A percentile compares a stretch with the other conserved stretches of the same genome.
phyloP scores from a whole-genome alignment of 2,113 vertebrate genomes.

The Forbesichthys agassizii region DNA sequence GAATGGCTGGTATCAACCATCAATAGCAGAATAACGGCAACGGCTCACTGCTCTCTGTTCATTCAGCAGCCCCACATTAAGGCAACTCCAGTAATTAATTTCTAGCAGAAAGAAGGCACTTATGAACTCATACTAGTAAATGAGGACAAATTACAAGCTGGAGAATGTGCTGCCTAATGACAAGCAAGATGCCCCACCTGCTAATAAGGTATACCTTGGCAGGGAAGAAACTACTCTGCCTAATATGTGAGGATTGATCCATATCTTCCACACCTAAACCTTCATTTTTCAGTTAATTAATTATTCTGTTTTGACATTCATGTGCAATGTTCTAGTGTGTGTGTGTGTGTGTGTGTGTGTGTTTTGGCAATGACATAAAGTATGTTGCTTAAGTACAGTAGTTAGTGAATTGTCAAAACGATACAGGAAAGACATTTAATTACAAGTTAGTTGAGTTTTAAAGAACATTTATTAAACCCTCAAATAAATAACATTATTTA shows the following conservation, averaged over 20 bases:
- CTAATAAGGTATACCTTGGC: constrained; percentile 33
- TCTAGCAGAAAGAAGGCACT: constrained; percentile 53
- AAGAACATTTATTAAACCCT: too few relatives aligned
- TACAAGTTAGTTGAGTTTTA: too few relatives aligned
- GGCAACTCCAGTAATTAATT: constrained; percentile 63
- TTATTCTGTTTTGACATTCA: constrained; percentile 3
- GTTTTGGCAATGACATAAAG: not conserved
- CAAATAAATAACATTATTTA: too few relatives aligned
- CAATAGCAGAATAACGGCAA: too few relatives aligned
- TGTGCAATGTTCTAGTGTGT: too few relatives aligned
- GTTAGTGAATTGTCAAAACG: too few relatives aligned
- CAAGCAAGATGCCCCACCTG: constrained; percentile 23
- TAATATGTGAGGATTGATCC: constrained; percentile 18
- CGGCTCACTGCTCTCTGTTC: not conserved
- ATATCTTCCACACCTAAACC: constrained; percentile 28
- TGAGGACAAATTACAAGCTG: constrained; percentile 54
- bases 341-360: not conserved
- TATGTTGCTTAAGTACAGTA: too few relatives aligned
- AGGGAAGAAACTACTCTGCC: constrained; percentile 2
- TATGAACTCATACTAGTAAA: constrained; percentile 45
- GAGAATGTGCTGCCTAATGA: constrained; percentile 38
- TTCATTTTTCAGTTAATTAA: constrained; percentile 24
- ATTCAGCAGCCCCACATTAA: constrained; percentile 57
- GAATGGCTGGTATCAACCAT: too few relatives aligned
- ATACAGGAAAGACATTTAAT: too few relatives aligned